A percentile compares a stretch with the other conserved stretches of the same genome.
These are phyloP conservation scores for Setophaga petechia DNA, from an alignment of 2,113 vertebrate genomes.

Conservation along the genomic window DNA sequence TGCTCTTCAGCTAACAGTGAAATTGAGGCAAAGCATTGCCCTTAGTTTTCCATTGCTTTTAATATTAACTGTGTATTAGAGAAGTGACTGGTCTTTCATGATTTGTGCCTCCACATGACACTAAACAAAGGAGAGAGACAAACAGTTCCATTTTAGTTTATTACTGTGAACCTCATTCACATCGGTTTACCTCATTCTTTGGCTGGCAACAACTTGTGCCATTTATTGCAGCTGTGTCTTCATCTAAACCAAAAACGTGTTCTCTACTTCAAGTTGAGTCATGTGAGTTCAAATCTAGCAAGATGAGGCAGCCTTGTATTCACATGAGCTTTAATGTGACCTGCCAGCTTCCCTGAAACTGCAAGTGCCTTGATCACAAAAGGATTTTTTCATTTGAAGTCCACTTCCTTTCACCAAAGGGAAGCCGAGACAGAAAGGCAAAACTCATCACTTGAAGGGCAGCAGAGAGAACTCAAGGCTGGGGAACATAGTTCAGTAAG, in stretches of 20 bases:
- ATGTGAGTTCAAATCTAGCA: background rate
- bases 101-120: background rate
- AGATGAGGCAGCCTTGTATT: background rate
- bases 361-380: background rate
- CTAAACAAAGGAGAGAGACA: background rate
- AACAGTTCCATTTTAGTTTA: background rate
- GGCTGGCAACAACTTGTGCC: background rate
- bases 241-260: background rate
- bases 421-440: background rate
- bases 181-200: background rate
- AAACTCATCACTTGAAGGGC: background rate
- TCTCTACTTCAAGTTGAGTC: background rate
- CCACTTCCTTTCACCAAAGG: background rate
- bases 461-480: background rate
- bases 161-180: background rate
- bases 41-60: background rate
- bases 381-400: background rate
- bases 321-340: background rate
- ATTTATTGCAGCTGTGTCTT: conserved; percentile 11
- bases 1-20: background rate
- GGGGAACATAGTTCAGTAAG: background rate
- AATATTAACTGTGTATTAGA: background rate
- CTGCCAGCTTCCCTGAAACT: conserved; percentile 15
- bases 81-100: background rate
- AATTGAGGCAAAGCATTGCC: background rate